Evolutionary conservation across 2,113 vertebrate species (phyloP).

Genomic region (Crotalus viridis): DNA sequence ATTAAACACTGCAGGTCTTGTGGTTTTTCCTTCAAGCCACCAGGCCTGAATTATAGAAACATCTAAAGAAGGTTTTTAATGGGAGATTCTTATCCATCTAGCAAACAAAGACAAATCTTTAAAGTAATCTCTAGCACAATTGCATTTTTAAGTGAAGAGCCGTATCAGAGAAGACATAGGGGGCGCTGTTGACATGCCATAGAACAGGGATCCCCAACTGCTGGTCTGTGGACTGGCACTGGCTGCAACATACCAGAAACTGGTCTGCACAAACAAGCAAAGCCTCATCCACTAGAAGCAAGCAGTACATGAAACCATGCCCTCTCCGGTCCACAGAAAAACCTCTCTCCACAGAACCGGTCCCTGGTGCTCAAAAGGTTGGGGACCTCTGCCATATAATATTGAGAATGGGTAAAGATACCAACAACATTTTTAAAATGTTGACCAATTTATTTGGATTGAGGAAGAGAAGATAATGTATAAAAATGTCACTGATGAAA

Average conservation of each 20-base stretch:
- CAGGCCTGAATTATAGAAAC: background rate
- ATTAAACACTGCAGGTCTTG: background rate
- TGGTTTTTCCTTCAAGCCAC: background rate
- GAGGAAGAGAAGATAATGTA: background rate
- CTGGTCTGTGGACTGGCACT: no score
- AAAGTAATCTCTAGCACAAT: background rate
- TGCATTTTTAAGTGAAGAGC: constrained; percentile 10
- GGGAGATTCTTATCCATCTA: background rate
- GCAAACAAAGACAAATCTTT: background rate
- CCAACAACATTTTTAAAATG: constrained; percentile 34
- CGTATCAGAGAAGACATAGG: constrained; percentile 21
- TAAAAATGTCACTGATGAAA: constrained; percentile 48
- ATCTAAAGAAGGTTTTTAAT: constrained; percentile 12
- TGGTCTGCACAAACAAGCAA: no score
- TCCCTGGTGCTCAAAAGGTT: no score
- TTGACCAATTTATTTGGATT: background rate
- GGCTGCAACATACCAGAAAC: no score
- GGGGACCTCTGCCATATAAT: constrained; percentile 18
- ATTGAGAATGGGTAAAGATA: background rate
- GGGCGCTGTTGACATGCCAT: constrained; percentile 15
- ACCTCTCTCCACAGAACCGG: no score
- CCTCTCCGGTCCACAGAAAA: no score
- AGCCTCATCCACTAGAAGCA: no score
- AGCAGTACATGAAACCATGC: no score
- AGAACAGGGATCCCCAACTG: background rate